These are phyloP conservation scores for Drosophila willistoni DNA, from an alignment of 1,140 invertebrate genomes.

Conservation along the genomic window DNA sequence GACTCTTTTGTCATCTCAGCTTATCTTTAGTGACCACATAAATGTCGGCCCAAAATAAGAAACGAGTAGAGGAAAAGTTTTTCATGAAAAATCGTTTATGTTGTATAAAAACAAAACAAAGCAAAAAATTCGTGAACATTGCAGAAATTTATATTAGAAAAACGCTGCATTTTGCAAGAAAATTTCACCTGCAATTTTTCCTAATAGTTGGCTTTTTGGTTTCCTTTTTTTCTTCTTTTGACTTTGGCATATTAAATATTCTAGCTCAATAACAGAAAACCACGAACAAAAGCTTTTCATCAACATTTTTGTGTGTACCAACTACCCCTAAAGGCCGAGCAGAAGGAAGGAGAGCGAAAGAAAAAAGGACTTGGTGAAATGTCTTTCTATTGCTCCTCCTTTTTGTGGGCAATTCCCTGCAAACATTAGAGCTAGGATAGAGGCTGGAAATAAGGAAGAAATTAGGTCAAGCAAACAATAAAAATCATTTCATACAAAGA, in stretches of 20 bases:
- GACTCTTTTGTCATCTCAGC: slow-evolving; percentile 20
- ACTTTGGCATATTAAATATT: slow-evolving; percentile 49
- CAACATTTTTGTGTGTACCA: slow-evolving; percentile 70
- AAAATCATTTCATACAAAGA: slow-evolving; percentile 74
- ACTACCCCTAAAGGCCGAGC: neutral
- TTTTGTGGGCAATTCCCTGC: slow-evolving; percentile 50
- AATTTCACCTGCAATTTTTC: slow-evolving; percentile 1
- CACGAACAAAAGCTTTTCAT: slow-evolving; percentile 61
- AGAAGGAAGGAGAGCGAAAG: neutral
- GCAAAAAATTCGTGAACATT: slow-evolving; percentile 5
- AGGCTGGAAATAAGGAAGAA: slow-evolving; percentile 41
- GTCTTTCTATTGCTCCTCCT: slow-evolving; percentile 50
- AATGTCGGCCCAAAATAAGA: neutral
- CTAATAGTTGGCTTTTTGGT: neutral
- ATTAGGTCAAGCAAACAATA: slow-evolving; percentile 80
- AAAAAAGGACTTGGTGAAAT: slow-evolving; percentile 25
- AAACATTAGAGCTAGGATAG: slow-evolving; percentile 46
- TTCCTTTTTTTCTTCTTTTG: neutral
- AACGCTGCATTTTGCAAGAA: slow-evolving; percentile 5
- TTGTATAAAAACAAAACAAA: slow-evolving; percentile 3
- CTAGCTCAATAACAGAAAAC: slow-evolving; percentile 13
- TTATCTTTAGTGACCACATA: slow-evolving; percentile 19
- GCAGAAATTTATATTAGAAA: slow-evolving; percentile 10
- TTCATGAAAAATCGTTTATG: slow-evolving; percentile 1
- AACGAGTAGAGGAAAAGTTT: neutral